phyloP scores from a whole-genome alignment of 1,140 invertebrate genomes.

The Ceratitis capitata region DNA sequence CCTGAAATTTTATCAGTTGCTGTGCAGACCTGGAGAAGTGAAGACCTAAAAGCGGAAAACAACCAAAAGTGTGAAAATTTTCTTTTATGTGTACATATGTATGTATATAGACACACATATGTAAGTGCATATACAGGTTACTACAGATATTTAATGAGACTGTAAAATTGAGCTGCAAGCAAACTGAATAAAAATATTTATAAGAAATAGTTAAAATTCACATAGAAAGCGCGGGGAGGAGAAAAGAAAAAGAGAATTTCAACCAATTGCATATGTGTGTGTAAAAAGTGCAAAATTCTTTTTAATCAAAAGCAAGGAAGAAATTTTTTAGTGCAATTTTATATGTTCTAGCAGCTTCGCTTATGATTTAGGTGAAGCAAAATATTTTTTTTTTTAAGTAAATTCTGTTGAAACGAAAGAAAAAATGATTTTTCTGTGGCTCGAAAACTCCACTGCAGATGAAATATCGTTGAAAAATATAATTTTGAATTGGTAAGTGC shows the following conservation, averaged over 20 bases:
- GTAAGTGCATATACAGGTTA: constrained; percentile 21
- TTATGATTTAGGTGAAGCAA: neutral
- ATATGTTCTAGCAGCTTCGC: too few species aligned
- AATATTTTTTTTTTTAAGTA: neutral
- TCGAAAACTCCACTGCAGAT: neutral
- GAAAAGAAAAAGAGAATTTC: neutral
- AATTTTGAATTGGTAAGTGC: neutral
- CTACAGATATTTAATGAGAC: neutral
- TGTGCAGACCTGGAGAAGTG: constrained; percentile 39
- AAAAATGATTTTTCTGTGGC: neutral
- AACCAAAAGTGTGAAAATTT: constrained; percentile 9
- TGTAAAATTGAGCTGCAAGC: neutral
- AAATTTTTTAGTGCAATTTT: neutral
- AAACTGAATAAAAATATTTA: neutral
- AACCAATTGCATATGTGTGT: neutral
- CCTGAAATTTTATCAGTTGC: constrained; percentile 44
- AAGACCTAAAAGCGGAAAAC: constrained; percentile 42
- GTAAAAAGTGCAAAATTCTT: neutral
- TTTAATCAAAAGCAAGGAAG: neutral
- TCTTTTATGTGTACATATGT: neutral
- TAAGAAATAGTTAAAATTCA: neutral
- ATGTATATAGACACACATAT: too few species aligned
- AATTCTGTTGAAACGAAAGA: neutral
- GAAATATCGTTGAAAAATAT: neutral
- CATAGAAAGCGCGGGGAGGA: neutral